phyloP scores from a whole-genome alignment of 1,140 invertebrate species.

The Camponotus vicinus region DNA sequence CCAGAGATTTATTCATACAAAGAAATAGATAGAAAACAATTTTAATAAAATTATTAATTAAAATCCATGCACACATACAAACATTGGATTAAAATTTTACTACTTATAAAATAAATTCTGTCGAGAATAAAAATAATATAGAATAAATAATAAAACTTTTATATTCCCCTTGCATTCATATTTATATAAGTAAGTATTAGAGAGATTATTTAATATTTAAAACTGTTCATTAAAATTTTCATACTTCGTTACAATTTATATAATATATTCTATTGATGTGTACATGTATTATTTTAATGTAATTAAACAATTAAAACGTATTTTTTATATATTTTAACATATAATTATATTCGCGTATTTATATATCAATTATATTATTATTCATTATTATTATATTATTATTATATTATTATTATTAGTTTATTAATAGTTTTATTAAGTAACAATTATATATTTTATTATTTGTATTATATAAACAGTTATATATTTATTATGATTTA shows the following conservation, averaged over 20 bases:
- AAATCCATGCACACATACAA: not conserved
- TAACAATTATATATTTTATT: too few species aligned
- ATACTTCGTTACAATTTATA: not conserved
- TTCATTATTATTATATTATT: too few species aligned
- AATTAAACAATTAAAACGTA: not conserved
- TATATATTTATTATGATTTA: too few species aligned
- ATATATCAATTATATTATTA: too few species aligned
- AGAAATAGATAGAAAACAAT: not conserved
- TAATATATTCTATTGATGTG: not conserved
- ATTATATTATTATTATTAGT: too few species aligned
- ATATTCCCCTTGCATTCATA: not conserved
- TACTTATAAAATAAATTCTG: not conserved
- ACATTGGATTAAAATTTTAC: not conserved
- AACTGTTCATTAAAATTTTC: not conserved
- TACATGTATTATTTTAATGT: not conserved
- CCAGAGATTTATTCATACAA: not conserved
- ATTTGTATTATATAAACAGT: too few species aligned
- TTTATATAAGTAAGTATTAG: not conserved
- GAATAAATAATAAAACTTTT: not conserved
- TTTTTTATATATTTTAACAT: not conserved
- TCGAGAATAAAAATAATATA: not conserved
- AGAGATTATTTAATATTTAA: not conserved
- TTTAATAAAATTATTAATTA: conserved; percentile 13
- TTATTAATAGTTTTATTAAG: too few species aligned
- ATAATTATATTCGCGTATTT: too few species aligned